Base-by-base conservation (phyloP, 2,797 vertebrate genomes). In the Potorous gilbertii region DNA sequence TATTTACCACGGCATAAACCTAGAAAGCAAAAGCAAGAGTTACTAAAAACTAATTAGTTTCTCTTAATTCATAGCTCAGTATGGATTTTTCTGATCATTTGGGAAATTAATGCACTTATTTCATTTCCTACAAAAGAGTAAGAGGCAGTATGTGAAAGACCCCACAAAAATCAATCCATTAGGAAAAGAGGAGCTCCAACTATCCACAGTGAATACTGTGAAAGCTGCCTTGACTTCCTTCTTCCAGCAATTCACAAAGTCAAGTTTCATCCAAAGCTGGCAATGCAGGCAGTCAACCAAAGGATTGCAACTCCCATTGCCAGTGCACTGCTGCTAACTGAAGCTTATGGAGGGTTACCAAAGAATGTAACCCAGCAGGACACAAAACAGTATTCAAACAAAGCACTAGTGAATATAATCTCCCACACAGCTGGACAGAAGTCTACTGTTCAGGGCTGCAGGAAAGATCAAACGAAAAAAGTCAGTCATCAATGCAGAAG, bases 321-420 rank as follows among this genome's bases (percentile, higher is more conserved):
- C 87, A 87, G 46, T 46, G 18, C n/a, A 46, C 91, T n/a, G 6
- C 29, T 46, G n/a, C 11, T 56, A 55, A 55, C 34, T 46, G 24
- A 92, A 66, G 92, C n/a, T 81, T 91, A 94, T 54, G 28, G 91
- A 95, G 54, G 94, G 57, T 54, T 55, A 0, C 21, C 34, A 54
- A 90, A 93, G 91, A 93, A 87, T 1, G 0, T 90, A 57, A 31
- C 55, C 66, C 24, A 56, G 66, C 54, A 66, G 81, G 29, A 27
- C 81, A 94, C 81, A 59, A 59, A 89, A 56, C 55, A 31, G 52
- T 90, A 95, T 91, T 97, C 90, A 91, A 16, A 29, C 31, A 13
- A 54, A 24, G 50, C 24, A 24, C 40, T 4, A 16, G 14, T 3
- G 55, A 89, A 40, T 52, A 31, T 66, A 93, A 8, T 29, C 31